Evolutionary conservation across 2,797 vertebrate genomes (phyloP).

Genomic region (Siniperca obscura): DNA sequence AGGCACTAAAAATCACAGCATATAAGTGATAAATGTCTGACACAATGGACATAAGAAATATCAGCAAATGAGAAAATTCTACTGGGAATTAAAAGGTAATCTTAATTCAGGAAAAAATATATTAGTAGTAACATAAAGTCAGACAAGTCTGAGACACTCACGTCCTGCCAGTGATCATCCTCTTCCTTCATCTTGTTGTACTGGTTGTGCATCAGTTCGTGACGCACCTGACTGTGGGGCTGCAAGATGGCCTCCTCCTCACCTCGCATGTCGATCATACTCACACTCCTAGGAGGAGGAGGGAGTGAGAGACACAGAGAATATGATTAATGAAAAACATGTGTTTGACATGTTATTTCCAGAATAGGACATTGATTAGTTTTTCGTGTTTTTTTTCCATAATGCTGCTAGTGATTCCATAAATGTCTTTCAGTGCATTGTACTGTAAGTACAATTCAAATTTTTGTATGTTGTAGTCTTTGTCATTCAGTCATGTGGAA

Average conservation of each 20-base stretch:
- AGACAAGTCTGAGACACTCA: constrained; percentile 79
- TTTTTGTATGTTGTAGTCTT: background rate
- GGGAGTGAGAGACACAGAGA: background rate
- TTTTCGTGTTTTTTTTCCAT: background rate
- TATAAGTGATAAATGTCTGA: background rate
- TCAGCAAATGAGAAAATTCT: background rate
- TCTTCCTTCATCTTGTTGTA: constrained; percentile 94
- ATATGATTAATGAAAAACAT: background rate
- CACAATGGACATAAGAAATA: background rate
- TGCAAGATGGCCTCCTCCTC: constrained; percentile 88
- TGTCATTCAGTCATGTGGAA: background rate
- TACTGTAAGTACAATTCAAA: background rate
- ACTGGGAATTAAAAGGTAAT: background rate
- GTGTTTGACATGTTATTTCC: background rate
- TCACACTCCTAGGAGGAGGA: constrained; percentile 88
- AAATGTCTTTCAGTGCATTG: background rate
- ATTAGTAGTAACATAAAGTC: fast-evolving
- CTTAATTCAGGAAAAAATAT: background rate
- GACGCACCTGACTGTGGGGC: constrained; percentile 93
- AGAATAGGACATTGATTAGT: background rate
- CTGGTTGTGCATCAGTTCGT: constrained; percentile 93
- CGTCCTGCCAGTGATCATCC: constrained; percentile 96
- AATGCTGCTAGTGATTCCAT: background rate
- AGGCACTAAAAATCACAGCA: background rate
- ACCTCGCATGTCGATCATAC: constrained; percentile 96